These are phyloP conservation scores for Leptarthrus brevirostris DNA, from an alignment of 2,888 invertebrate species.

Conservation along the genomic window DNA sequence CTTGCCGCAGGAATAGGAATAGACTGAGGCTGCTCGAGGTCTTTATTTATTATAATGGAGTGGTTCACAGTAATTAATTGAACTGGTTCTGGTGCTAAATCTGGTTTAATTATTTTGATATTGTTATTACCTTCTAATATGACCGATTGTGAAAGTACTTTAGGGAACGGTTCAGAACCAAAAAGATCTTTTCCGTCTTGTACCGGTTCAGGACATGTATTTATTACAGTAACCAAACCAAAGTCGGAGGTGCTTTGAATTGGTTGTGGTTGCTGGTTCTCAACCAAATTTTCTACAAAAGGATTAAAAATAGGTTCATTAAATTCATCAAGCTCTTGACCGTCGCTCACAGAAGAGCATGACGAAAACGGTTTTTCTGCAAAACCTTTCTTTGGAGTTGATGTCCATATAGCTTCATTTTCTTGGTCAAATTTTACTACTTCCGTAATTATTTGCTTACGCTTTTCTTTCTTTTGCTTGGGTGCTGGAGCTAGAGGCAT, in stretches of 20 bases:
- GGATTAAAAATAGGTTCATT: constrained; percentile 66
- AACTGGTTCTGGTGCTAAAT: constrained; percentile 51
- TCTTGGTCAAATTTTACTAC: neutral
- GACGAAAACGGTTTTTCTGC: constrained; percentile 55
- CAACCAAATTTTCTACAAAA: constrained; percentile 57
- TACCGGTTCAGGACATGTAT: constrained; percentile 40
- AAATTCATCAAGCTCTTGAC: constrained; percentile 62
- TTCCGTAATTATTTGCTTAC: constrained; percentile 46
- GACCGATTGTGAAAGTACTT: constrained; percentile 63
- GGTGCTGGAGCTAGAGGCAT: constrained; percentile 61
- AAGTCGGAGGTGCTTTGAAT: constrained; percentile 60
- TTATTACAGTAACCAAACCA: constrained; percentile 60
- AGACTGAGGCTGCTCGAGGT: constrained; percentile 58
- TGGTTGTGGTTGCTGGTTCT: constrained; percentile 46
- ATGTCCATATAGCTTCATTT: constrained; percentile 62
- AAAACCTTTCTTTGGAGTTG: constrained; percentile 61
- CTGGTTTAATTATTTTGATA: constrained; percentile 51
- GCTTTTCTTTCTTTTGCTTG: constrained; percentile 36
- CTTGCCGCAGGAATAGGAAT: constrained; percentile 48
- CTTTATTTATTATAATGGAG: constrained; percentile 66
- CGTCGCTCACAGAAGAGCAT: constrained; percentile 43
- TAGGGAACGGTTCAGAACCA: constrained; percentile 66
- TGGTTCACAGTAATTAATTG: constrained; percentile 66
- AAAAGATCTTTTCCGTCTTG: constrained; percentile 60
- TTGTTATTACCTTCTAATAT: constrained; percentile 56